Evolutionary conservation across 2,797 vertebrate species (phyloP), one percentile per base, ranked within the genome.

Genomic region (Rhinichthys osculus): DNA sequence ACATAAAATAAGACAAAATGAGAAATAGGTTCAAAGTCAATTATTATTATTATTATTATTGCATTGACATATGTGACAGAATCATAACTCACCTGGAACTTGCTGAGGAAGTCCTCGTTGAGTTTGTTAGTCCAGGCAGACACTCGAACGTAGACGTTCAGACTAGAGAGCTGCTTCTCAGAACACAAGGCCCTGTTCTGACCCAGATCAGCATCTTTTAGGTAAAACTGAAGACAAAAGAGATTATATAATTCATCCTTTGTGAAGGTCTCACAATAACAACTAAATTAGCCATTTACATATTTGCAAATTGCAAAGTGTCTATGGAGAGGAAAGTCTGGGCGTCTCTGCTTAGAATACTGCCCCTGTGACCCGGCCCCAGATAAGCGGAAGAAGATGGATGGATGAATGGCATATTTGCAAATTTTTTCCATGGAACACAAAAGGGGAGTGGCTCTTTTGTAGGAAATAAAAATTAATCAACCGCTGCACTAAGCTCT

Each of bases 141-240:
- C 64, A 98, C 95, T 4, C 0, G 21, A 47, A 97, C 96, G 0
- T 59, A 74, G 10, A 91, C 89, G 88, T 97, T 98, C 84, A 99
- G 93, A 57, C 90, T 86, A 0, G 95, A 90, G 85, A 99, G 93
- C 57, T 47, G 93, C 4, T 7, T 78, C 0, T 89, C 88, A 33
- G 95, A 97, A 0, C 91, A 94, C 62, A 90, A 4, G 0, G 97
- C 97, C 73, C 96, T 93, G 90, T 95, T 97, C 89, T 86, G 91
- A 81, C 94, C 95, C 17, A 97, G 73, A 59, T 96, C 87, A 0
- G 89, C 89, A 85, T 97, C 95, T 16, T 88, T 91, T 85, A 98
- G 92, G 83, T 96, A 97, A 92, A 98, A 97, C 98, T 98, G 90
- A 3, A 50, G 35, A 62, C n/a, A 42, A 6, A 67, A 44, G 11